A percentile compares a stretch with the other conserved stretches of the same genome.
These are phyloP conservation scores for Tarsius wallacei DNA, from an alignment of 2,797 vertebrate species.

Conservation along the genomic window DNA sequence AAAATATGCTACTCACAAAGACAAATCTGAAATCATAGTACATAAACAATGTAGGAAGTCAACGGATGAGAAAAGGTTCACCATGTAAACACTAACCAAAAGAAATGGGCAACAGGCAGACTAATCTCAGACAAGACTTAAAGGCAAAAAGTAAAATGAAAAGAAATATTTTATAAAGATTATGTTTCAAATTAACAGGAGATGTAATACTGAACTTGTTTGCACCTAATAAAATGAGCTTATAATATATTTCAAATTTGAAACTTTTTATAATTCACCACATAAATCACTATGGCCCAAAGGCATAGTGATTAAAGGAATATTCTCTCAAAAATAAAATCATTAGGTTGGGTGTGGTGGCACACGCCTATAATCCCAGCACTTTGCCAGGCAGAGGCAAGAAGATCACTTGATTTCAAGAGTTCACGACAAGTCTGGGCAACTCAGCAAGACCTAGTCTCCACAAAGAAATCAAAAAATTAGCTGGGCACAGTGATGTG, in stretches of 20 bases:
- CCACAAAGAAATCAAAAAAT: too few relatives aligned
- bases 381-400: too few relatives aligned
- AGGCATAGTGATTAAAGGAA: slow-evolving; percentile 64
- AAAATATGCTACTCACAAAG: not conserved
- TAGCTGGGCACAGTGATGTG: too few relatives aligned
- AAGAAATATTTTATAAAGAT: not conserved
- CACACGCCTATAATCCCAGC: too few relatives aligned
- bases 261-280: slow-evolving; percentile 5
- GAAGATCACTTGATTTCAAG: too few relatives aligned
- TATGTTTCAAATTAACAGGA: not conserved
- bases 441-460: too few relatives aligned
- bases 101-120: not conserved
- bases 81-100: not conserved
- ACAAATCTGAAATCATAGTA: slow-evolving; percentile 16
- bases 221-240: not conserved
- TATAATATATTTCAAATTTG: not conserved
- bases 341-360: not conserved
- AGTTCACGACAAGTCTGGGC: too few relatives aligned
- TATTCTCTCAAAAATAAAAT: slow-evolving; percentile 66
- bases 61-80: not conserved
- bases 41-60: not conserved
- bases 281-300: slow-evolving; percentile 67
- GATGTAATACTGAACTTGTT: not conserved
- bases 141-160: not conserved
- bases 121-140: not conserved